These are phyloP conservation scores for Tridacna crocea DNA, from an alignment of 2,888 invertebrate species.

Conservation along the genomic window DNA sequence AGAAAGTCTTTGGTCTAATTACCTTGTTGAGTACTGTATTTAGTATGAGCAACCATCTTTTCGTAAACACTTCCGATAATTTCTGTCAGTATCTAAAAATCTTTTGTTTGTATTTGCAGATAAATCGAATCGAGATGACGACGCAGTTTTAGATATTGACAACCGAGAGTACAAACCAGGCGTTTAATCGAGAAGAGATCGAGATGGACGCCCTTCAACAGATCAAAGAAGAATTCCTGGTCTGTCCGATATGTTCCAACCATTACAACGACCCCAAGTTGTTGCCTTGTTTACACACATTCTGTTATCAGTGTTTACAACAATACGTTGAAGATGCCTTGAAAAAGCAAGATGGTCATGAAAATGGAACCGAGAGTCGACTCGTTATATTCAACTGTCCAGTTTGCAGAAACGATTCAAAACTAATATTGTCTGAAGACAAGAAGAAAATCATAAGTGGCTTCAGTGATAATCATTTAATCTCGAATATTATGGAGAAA, in stretches of 20 bases:
- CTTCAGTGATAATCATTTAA: constrained; percentile 68
- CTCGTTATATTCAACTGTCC: constrained; percentile 62
- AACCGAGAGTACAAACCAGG: background rate
- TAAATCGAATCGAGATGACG: background rate
- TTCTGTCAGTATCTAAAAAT: background rate
- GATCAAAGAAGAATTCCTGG: constrained; percentile 66
- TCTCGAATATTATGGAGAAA: constrained; percentile 67
- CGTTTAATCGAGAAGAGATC: background rate
- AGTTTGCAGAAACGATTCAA: constrained; percentile 62
- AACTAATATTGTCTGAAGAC: constrained; percentile 60
- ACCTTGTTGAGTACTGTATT: no score
- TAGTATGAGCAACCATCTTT: no score
- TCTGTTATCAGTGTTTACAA: constrained; percentile 61
- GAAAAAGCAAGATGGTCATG: constrained; percentile 17
- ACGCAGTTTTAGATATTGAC: background rate
- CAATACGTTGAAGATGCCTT: constrained; percentile 46
- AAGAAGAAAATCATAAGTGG: constrained; percentile 53
- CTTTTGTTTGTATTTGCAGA: background rate
- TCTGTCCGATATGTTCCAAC: constrained; percentile 66
- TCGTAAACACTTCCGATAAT: no score
- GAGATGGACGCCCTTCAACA: constrained; percentile 67
- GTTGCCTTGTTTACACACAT: constrained; percentile 67
- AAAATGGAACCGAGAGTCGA: constrained; percentile 26
- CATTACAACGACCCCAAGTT: constrained; percentile 65
- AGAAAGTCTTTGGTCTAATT: no score